Conservation (phyloP, 2,113 vertebrate species). For the Amia ocellicauda region DNA sequence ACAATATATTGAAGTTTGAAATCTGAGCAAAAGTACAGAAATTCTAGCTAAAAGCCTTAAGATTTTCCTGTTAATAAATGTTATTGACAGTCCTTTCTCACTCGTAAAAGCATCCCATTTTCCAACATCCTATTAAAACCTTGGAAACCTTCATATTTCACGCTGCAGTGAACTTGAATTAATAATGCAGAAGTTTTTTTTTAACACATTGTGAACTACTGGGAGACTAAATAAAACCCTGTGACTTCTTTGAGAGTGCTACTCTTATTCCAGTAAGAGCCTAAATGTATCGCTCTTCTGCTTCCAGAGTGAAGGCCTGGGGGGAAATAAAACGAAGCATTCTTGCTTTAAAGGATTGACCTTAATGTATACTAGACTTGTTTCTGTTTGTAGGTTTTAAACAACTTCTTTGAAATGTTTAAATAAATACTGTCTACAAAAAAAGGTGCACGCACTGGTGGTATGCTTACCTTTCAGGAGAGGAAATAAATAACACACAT, state of each 20-base stretch:
- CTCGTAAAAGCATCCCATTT: conserved; percentile 43
- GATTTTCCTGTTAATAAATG: no score
- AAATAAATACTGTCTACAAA: no score
- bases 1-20: no score
- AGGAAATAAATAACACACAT: not conserved
- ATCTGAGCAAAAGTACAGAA: no score
- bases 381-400: no score
- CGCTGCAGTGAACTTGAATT: conserved; percentile 44
- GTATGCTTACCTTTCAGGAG: no score
- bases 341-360: conserved; percentile 51
- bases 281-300: conserved; percentile 48
- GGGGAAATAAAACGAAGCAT: conserved; percentile 63
- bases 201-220: conserved; percentile 28
- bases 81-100: conserved; percentile 1
- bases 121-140: conserved; percentile 37
- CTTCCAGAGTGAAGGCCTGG: conserved; percentile 51
- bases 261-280: conserved; percentile 36
- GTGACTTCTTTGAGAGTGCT: conserved; percentile 20
- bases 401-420: no score
- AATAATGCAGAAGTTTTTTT: conserved; percentile 42
- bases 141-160: conserved; percentile 43
- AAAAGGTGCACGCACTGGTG: no score
- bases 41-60: no score
- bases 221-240: not conserved
- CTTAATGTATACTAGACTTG: conserved; percentile 52